Base-by-base conservation (phyloP, 2,113 vertebrate species). In the Coptodon bakossiorum region DNA sequence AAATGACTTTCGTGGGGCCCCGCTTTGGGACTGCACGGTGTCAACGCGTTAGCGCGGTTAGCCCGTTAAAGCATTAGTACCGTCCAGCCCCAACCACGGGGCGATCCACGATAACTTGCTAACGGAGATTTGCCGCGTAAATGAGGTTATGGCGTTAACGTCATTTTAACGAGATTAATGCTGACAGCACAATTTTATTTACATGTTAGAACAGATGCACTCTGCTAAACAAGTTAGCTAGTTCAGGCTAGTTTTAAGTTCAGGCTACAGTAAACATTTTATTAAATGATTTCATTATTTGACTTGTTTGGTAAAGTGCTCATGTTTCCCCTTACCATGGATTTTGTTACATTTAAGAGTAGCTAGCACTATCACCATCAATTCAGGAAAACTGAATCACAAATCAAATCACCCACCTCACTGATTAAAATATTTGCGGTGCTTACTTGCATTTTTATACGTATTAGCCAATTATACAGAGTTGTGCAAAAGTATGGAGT, bases 151-250 rank as follows among this genome's bases (percentile, higher is more conserved):
- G 3, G 5, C 31, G 57, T 61, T 61, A 6, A 1, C 0, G 5
- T 1, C 17, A 61, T 61, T 61, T 61, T 61, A 31, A 61, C 3
- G 0, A 34, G 57, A 34, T 4, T 34, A 61, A 61, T 0, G 8
- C 29, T 34, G 2, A 34, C 57, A 0, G 3, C 8, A 61, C 57
- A 61, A 31, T 38, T 38, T 7, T 38, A 38, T 38, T 38, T 38
- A 38, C 31, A 66, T 3, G 31, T 38, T 66, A 38, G 61, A 36
- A 36, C 0, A 66, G 31, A 12, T 38, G 1, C 61, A 66, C 61
- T 66, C 0, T 66, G 31, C 61, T 66, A 66, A 66, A 66, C 61
- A 66, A 38, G 61, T 6, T 66, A 66, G 17, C 61, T 66, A 38
- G 31, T n/a, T 36, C 17, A 5, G 17, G 31, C 61, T 66, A 66